Base-by-base conservation (phyloP, 1,140 invertebrate species). In the Xylocopa sonorina region DNA sequence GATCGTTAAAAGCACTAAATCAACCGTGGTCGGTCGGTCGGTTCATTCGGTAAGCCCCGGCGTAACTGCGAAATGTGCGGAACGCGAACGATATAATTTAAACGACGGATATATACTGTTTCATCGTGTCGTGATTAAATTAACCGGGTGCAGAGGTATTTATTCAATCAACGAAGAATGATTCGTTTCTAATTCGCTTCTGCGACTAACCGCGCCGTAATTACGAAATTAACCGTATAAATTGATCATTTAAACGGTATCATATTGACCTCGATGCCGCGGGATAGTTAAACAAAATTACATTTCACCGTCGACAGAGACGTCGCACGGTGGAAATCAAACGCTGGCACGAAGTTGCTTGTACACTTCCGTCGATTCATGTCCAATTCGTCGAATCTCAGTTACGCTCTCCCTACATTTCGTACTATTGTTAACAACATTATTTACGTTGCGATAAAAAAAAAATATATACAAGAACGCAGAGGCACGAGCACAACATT, bases 161-260 rank as follows among this genome's bases (percentile, higher is more conserved):
- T 7, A 34, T 46, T 32, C 50, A 50, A 57, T 76, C 63, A 76
- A 67, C 12, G 50, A 76, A 76, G 51, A 53, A 76, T 46, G 50
- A 67, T 67, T 67, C 38, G 50, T 18, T 62, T 73, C 69, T 73
- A 62, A 62, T 60, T 62, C 38, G 29, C 38, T 32, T 18, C 18
- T 6, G 41, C 43, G 27, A 41, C 16, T 50, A 29, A 18, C 27
- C 55, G 9, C 29, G 3, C 12, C 57, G n/a, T 62, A 62, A 73
- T 62, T 73, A 41, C 29, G 14, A 62, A 62, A 73, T 62, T 46
- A 48, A 46, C 43, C 69, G 41, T 21, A 43, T 73, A 62, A 62
- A 73, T n/a, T n/a, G 69, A 48, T 73, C 48, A 62, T 73, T 73
- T 41, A 53, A 43, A 27, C 50, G 38, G 29, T 53, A 41, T 55